Percentiles rank a stretch among this genome's conserved stretches.
These are phyloP conservation scores for Lepidostoma basale DNA, from an alignment of 1,140 invertebrate genomes.

Conservation along the genomic window DNA sequence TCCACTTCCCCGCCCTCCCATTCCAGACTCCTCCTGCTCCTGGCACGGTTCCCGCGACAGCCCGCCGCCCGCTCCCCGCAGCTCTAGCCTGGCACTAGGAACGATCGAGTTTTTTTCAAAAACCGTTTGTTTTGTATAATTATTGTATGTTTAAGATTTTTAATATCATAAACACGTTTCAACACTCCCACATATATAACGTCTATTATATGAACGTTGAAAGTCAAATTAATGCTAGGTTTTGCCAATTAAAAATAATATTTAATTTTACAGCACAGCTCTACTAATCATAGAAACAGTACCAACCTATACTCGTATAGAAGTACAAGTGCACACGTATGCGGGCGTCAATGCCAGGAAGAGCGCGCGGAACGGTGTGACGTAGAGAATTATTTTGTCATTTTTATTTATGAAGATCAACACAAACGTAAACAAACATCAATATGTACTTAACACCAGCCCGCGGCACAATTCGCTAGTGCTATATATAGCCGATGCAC, in stretches of 20 bases:
- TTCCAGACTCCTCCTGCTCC: no score
- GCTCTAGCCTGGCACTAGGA: neutral
- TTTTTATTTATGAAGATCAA: neutral
- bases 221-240: no score
- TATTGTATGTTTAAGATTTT: neutral
- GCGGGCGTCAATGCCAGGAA: no score
- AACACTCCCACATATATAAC: no score
- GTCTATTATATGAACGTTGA: no score
- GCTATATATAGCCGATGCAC: neutral
- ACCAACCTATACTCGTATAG: no score
- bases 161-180: no score
- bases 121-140: slow-evolving; percentile 4
- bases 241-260: no score
- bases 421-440: slow-evolving; percentile 1
- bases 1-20: slow-evolving; percentile 4
- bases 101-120: neutral
- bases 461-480: slow-evolving; percentile 2
- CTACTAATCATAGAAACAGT: no score
- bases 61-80: neutral
- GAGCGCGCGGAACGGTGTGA: no score
- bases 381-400: slow-evolving; percentile 10
- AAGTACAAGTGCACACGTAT: no score
- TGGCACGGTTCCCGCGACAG: slow-evolving; percentile 17
- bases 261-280: no score
- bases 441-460: neutral